Evolutionary conservation across 2,113 vertebrate genomes (phyloP), one percentile per base, ranked within the genome.

Genomic region (Setophaga coronata): DNA sequence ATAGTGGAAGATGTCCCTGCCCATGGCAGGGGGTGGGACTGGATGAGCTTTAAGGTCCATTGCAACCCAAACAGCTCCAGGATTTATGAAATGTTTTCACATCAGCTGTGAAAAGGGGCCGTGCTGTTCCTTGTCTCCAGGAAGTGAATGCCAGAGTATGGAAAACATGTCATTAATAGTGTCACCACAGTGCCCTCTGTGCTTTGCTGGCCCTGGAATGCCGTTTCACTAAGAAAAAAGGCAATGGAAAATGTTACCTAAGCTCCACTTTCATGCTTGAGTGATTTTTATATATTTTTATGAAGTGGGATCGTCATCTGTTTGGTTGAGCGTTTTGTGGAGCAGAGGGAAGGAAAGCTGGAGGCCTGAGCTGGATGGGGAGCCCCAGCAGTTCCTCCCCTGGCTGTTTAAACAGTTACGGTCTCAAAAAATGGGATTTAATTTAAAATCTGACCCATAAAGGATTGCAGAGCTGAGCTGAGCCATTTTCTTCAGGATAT

Each of bases 201-300:
- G 87, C 78, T 91, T 69, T 91, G 48, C 77, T 82, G 70, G 40
- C 36, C 2, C 3, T 43, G 73, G 40, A 72, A 53, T 86, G 89
- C 58, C 0, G 0, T 82, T 95, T 86, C 62, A 34, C 26, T 12
- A 62, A 57, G 54, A 31, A 89, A 89, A 90, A 90, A 69, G 31
- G 93, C 87, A 87, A n/a, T 4, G 92, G 95, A 96, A 97, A 96
- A 91, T 91, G 21, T 96, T 96, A 79, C 78, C 54, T 85, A 91
- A 96, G 70, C 61, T 80, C 73, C 62, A 26, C 21, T 91, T 87
- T 18, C 26, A 31, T 79, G 53, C 87, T 94, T 0, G 21, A 86
- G 47, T 70, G 62, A 19, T 45, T 78, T 77, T 72, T 69, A 33
- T 74, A 17, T 91, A 56, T 94, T 93, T 91, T 84, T 87, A 14